Conservation (phyloP, 1,140 invertebrate species). For the Lepidurus apus region DNA sequence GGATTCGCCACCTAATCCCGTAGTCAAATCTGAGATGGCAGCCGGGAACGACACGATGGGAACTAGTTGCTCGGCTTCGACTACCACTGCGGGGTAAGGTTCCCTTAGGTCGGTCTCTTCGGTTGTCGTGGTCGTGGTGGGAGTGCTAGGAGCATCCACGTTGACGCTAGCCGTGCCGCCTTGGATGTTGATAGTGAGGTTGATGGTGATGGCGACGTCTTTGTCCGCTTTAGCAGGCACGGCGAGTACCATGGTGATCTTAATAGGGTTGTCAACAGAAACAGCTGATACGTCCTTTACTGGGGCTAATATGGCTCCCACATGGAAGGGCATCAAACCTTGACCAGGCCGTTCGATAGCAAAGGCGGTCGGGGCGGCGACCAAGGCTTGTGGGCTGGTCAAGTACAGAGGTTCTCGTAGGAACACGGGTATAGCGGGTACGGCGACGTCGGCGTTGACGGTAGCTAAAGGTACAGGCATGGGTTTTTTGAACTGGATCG, state of each 20-base stretch:
- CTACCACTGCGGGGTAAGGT: background rate
- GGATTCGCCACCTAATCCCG: background rate
- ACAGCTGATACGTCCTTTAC: background rate
- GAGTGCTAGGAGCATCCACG: background rate
- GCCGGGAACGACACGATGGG: conserved; percentile 3
- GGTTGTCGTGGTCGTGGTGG: background rate
- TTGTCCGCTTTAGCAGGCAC: background rate
- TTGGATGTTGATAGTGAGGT: background rate
- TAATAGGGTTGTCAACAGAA: background rate
- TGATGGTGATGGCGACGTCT: background rate
- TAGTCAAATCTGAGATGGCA: background rate
- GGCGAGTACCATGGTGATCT: background rate
- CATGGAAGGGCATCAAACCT: conserved; percentile 7
- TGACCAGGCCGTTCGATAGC: background rate
- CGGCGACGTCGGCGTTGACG: background rate
- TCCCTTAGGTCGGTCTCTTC: background rate
- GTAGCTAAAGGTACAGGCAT: background rate
- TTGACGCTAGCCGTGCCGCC: background rate
- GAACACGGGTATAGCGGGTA: background rate
- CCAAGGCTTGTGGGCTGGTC: background rate
- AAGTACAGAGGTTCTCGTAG: background rate
- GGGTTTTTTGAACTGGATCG: background rate
- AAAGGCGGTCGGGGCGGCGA: background rate
- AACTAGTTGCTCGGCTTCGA: background rate
- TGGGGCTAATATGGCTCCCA: background rate